These are phyloP conservation scores for Aphaenogaster ashmeadi DNA, from an alignment of 1,140 invertebrate species.

Conservation along the genomic window DNA sequence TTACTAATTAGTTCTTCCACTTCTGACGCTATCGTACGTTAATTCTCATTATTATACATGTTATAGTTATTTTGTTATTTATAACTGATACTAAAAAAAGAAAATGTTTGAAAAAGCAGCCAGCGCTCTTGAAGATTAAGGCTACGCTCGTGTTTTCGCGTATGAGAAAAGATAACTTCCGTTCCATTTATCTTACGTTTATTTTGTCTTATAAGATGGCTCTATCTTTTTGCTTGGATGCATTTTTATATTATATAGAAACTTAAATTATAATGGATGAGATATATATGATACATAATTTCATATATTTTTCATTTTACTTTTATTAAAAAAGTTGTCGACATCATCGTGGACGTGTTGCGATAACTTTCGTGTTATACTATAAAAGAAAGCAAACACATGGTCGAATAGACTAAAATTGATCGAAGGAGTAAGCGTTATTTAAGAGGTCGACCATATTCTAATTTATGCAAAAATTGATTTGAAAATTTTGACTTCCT, in stretches of 20 bases:
- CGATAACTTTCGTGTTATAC: constrained; percentile 33
- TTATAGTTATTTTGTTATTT: not conserved
- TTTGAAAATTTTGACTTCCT: not conserved
- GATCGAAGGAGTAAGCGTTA: not conserved
- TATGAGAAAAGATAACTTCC: constrained; percentile 29
- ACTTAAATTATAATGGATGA: not conserved
- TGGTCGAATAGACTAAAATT: constrained; percentile 16
- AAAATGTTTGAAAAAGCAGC: constrained; percentile 11
- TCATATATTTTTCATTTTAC: constrained; percentile 32
- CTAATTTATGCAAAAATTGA: constrained; percentile 6
- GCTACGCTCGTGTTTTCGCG: not conserved
- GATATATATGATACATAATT: not conserved
- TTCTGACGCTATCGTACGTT: not conserved
- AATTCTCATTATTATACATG: not conserved
- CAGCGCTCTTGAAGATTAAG: not conserved
- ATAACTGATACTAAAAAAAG: not conserved
- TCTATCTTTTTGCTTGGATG: not conserved
- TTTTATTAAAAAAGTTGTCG: constrained; percentile 48
- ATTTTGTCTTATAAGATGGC: constrained; percentile 4
- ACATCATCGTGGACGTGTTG: not conserved
- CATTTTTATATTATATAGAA: constrained; percentile 38
- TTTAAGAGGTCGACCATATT: not conserved
- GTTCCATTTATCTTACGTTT: constrained; percentile 13
- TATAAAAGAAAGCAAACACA: constrained; percentile 24
- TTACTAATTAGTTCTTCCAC: not conserved